phyloP scores from a whole-genome alignment of 2,888 invertebrate species.

The Axea sp. region DNA sequence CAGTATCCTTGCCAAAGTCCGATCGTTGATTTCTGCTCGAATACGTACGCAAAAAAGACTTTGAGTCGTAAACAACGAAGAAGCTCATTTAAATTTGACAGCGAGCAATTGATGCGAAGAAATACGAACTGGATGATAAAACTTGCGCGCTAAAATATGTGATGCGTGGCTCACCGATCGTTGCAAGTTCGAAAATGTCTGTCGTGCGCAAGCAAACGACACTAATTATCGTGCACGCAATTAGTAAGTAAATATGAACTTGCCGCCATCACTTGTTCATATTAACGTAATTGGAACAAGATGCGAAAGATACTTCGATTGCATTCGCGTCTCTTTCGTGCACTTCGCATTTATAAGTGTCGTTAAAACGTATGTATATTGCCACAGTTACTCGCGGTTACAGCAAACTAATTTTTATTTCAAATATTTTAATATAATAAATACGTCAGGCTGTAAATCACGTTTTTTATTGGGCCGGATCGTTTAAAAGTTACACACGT shows the following conservation, averaged over 20 bases:
- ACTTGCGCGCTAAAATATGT: conserved; percentile 41
- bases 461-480: conserved; percentile 23
- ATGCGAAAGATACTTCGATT: conserved; percentile 60
- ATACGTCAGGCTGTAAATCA: conserved; percentile 38
- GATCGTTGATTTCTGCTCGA: conserved; percentile 52
- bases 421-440: conserved; percentile 56
- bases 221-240: conserved; percentile 60
- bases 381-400: conserved; percentile 50
- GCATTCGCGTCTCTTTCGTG: conserved; percentile 43
- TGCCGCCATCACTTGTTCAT: conserved; percentile 60
- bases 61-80: conserved; percentile 51
- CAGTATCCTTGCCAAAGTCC: conserved; percentile 52
- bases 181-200: conserved; percentile 41
- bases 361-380: conserved; percentile 55
- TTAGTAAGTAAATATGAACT: conserved; percentile 62
- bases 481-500: conserved; percentile 24
- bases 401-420: conserved; percentile 59
- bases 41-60: conserved; percentile 45
- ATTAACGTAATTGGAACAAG: conserved; percentile 64
- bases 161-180: conserved; percentile 37
- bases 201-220: conserved; percentile 42
- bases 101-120: conserved; percentile 44
- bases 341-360: conserved; percentile 45
- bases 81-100: conserved; percentile 57
- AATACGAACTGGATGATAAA: conserved; percentile 61